Evolutionary conservation across 2,888 invertebrate species (phyloP).

Genomic region (Drosophila fungiperda): DNA sequence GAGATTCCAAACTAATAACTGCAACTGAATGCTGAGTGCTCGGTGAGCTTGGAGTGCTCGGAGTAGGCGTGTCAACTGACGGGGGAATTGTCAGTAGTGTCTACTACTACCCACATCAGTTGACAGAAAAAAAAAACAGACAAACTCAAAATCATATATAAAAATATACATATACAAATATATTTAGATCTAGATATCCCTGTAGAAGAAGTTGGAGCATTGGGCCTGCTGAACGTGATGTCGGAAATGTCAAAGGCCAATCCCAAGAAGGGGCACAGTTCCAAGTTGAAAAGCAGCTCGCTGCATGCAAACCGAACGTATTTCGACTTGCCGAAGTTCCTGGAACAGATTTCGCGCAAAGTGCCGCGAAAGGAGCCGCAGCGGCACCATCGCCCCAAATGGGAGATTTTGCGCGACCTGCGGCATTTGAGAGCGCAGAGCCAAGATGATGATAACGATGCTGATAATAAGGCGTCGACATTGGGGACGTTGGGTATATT

Average conservation of each 20-base stretch:
- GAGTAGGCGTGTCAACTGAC: conserved; percentile 31
- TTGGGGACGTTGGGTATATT: neutral
- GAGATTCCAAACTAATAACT: conserved; percentile 41
- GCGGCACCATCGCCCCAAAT: conserved; percentile 44
- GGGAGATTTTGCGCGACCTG: conserved; percentile 60
- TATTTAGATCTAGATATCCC: neutral
- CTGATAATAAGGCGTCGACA: conserved; percentile 23
- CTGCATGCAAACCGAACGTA: conserved; percentile 3
- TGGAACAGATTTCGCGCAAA: conserved; percentile 21
- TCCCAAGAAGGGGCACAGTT: neutral
- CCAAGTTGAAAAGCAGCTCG: conserved; percentile 17
- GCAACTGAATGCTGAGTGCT: neutral
- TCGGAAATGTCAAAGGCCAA: conserved; percentile 15
- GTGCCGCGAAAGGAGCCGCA: neutral
- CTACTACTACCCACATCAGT: too few relatives aligned
- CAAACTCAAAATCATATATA: neutral
- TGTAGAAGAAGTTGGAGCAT: neutral
- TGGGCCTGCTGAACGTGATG: conserved; percentile 3
- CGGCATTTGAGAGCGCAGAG: conserved; percentile 14
- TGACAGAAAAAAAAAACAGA: neutral
- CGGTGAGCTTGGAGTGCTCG: neutral
- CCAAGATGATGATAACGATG: conserved; percentile 32
- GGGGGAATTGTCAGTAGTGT: neutral
- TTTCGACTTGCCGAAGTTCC: conserved; percentile 16
- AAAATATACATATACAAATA: neutral